Percentiles rank a stretch among this genome's conserved stretches.
These are phyloP conservation scores for Asbolus verrucosus DNA, from an alignment of 1,140 invertebrate genomes.

Conservation along the genomic window DNA sequence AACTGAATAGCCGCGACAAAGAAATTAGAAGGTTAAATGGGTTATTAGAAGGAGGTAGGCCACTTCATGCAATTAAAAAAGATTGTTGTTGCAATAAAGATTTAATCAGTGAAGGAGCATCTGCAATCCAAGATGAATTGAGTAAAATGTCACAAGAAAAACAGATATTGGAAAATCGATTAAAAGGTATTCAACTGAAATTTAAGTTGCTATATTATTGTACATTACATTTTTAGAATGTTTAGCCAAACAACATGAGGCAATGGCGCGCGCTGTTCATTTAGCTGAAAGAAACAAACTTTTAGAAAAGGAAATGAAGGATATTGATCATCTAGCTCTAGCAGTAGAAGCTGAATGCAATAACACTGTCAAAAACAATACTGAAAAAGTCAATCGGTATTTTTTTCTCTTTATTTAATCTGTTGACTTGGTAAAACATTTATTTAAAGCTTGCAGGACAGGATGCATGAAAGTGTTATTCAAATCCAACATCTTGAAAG, in stretches of 20 bases:
- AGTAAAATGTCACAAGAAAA: constrained; percentile 69
- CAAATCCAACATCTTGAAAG: constrained; percentile 67
- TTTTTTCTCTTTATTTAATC: constrained; percentile 33
- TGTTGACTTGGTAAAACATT: constrained; percentile 37
- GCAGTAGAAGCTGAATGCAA: constrained; percentile 77
- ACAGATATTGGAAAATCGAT: constrained; percentile 69
- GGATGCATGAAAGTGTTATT: constrained; percentile 65
- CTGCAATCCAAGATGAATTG: constrained; percentile 66
- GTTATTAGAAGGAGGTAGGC: constrained; percentile 73
- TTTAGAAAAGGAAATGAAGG: constrained; percentile 75
- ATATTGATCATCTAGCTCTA: constrained; percentile 75
- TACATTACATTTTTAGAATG: constrained; percentile 68
- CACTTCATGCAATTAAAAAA: constrained; percentile 68
- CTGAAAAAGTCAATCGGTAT: constrained; percentile 60
- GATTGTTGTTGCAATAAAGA: constrained; percentile 66
- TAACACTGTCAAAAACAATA: constrained; percentile 64
- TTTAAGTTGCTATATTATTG: no score
- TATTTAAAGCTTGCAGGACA: constrained; percentile 64
- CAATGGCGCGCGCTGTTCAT: constrained; percentile 76
- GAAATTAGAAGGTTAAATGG: constrained; percentile 74
- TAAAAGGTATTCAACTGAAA: constrained; percentile 71
- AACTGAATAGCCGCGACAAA: constrained; percentile 67
- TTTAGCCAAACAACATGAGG: constrained; percentile 78
- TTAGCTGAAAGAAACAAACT: constrained; percentile 76
- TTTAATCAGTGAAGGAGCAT: neutral